These are phyloP conservation scores for Manacus vitellinus DNA, from an alignment of 2,113 vertebrate genomes.

Conservation along the genomic window DNA sequence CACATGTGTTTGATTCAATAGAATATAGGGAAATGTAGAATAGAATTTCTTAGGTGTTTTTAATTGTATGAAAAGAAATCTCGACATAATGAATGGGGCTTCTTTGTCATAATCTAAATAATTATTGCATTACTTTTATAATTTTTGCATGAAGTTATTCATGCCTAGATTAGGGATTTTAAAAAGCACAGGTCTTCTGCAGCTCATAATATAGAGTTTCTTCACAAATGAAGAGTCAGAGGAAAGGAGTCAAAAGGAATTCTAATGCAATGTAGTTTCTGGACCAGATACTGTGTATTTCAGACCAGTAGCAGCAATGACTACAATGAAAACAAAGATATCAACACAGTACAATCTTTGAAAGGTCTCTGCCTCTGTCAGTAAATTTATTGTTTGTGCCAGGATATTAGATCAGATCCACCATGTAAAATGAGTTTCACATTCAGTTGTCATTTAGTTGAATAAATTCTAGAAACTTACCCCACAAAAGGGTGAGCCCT, in stretches of 20 bases:
- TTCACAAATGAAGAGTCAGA: neutral
- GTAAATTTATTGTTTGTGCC: neutral
- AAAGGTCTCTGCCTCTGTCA: neutral
- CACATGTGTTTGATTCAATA: neutral
- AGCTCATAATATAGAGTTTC: neutral
- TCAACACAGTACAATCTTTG: neutral
- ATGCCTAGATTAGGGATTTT: neutral
- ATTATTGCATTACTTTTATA: neutral
- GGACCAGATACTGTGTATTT: neutral
- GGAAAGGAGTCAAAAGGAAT: neutral
- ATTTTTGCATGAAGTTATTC: neutral
- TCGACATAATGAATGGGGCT: neutral
- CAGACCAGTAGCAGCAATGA: neutral
- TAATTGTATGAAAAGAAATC: neutral
- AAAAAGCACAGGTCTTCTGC: neutral
- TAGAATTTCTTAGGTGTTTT: neutral
- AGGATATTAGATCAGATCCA: neutral
- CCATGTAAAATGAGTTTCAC: neutral
- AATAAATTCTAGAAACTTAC: neutral
- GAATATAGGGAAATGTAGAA: neutral
- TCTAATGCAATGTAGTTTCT: neutral
- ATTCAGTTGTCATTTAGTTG: neutral
- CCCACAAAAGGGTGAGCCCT: neutral
- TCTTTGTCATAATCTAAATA: neutral
- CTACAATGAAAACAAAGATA: neutral